Evolutionary conservation across 2,113 vertebrate genomes (phyloP), one percentile per base, ranked within the genome.

Genomic region (Paralichthys olivaceus): DNA sequence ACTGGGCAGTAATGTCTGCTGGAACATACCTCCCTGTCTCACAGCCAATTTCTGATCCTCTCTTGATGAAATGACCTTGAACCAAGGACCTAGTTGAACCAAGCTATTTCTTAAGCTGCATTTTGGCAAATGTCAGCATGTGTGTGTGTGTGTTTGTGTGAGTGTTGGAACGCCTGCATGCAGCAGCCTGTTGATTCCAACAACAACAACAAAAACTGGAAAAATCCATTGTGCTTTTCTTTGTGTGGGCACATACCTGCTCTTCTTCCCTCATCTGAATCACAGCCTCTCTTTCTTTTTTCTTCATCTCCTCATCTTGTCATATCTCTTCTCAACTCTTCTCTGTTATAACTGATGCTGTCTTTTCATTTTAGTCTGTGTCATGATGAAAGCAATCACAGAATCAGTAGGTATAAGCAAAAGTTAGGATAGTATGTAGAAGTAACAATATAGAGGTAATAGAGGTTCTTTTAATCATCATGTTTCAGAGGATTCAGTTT

Each of bases 1-100:
- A 45, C 73, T 58, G 34, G 51, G 28, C 34, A 28, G 53, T 26
- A 32, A 49, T 43, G 58, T 69, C 59, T 37, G 63, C 69, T 58
- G 71, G 32, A 66, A 64, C 13, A 11, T 8, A 22, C 72, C 62
- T 82, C 69, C 26, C 55, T 61, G 45, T 85, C 72, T 80, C 57
- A 32, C 64, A 55, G 34, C 74, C 79, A 51, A 75, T 81, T 84
- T 84, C 72, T 64, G 72, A 84, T 68, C 73, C 37, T 55, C 58
- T 60, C 58, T 59, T 77, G 53, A 81, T 80, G 70, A 57, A 72
- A 73, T 75, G 72, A 90, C 86, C 86, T 90, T 89, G 83, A 61
- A 29, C 29, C 8, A n/a, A 66, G 56, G 75, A 80, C 61, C 54
- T 12, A 11, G 51, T 34, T 66, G 56, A 73, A 80, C 61, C 40